Evolutionary conservation across 2,888 invertebrate species (phyloP).

Genomic region (Tuberolachnus salignus): DNA sequence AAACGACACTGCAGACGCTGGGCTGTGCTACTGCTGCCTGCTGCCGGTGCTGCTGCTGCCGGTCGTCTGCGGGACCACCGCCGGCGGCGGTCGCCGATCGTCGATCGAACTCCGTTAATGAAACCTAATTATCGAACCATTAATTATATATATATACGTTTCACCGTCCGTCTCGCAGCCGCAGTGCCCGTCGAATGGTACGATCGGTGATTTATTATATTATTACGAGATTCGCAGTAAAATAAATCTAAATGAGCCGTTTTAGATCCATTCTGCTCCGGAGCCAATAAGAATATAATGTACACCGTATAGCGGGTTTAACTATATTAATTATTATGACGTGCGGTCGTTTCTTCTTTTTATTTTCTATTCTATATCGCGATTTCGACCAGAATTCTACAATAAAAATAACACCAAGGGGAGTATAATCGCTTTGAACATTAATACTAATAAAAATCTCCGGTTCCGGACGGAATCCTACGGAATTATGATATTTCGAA

Average conservation of each 20-base stretch:
- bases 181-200: not conserved
- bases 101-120: slow-evolving; percentile 32
- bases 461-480: too few species aligned
- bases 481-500: too few species aligned
- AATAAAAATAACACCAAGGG: too few species aligned
- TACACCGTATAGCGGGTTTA: too few species aligned
- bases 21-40: not conserved
- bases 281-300: too few species aligned
- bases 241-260: not conserved
- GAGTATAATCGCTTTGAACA: too few species aligned
- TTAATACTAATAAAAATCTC: too few species aligned
- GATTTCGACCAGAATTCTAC: too few species aligned
- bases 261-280: too few species aligned
- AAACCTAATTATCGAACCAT: slow-evolving; percentile 49
- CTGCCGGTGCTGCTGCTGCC: not conserved
- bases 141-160: slow-evolving; percentile 18
- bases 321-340: too few species aligned
- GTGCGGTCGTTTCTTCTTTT: too few species aligned
- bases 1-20: not conserved
- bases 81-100: slow-evolving; percentile 23
- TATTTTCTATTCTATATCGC: too few species aligned
- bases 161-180: not conserved
- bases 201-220: slow-evolving; percentile 24
- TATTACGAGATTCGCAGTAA: slow-evolving; percentile 13
- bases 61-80: slow-evolving; percentile 40